Conservation (phyloP, 1,140 invertebrate genomes). For the Panagrolaimus sp. region DNA sequence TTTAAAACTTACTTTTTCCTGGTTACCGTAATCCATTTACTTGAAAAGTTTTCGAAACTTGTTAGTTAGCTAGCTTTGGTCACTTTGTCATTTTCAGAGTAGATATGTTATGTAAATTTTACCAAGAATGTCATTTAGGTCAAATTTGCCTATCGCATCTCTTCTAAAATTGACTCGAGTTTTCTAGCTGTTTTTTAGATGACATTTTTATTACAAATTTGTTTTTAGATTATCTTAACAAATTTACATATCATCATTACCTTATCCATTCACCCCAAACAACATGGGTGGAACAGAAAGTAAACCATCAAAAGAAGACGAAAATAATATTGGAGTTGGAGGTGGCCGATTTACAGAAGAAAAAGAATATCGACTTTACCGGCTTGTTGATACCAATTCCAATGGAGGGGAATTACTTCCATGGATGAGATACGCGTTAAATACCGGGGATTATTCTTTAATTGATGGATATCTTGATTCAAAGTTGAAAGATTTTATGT, state of each 20-base stretch:
- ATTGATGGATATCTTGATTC: slow-evolving; percentile 50
- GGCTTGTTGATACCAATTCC: background rate
- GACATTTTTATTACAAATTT: too few species aligned
- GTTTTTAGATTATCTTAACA: too few species aligned
- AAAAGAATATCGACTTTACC: background rate
- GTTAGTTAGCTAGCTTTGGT: too few species aligned
- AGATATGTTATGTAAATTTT: too few species aligned
- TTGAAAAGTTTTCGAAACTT: too few species aligned
- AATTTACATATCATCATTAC: background rate
- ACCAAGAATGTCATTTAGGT: too few species aligned
- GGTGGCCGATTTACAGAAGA: background rate
- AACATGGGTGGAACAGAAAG: background rate
- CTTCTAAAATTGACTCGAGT: too few species aligned
- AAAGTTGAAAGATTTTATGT: slow-evolving; percentile 48
- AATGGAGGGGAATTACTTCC: slow-evolving; percentile 49
- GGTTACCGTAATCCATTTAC: too few species aligned
- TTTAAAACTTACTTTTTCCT: too few species aligned
- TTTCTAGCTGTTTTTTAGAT: too few species aligned
- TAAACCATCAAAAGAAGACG: background rate
- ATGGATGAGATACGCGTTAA: slow-evolving; percentile 56
- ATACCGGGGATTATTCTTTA: slow-evolving; percentile 53
- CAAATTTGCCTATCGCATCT: too few species aligned
- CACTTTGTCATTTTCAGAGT: too few species aligned
- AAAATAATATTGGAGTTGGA: background rate
- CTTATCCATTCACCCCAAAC: background rate